Conservation (phyloP, 2,113 vertebrate genomes). For the Oreochromis tanganicae region DNA sequence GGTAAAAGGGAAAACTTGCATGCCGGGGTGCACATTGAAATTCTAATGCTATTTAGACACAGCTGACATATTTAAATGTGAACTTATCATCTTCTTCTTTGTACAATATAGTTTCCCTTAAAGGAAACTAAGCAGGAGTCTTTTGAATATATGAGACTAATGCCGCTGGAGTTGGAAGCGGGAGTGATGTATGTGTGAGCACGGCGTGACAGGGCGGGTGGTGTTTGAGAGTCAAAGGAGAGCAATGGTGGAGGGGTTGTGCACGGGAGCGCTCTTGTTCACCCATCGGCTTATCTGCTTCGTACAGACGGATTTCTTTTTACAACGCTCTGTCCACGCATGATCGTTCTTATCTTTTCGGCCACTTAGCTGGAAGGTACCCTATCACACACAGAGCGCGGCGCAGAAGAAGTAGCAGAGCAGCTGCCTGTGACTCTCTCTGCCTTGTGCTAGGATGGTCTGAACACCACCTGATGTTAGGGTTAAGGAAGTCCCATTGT, state of each 20-base stretch:
- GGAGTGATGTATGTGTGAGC: not conserved
- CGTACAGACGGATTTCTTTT: slow-evolving; percentile 50
- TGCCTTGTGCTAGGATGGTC: slow-evolving; percentile 5
- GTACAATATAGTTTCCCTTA: not conserved
- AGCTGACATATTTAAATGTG: not conserved
- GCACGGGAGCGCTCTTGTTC: not conserved
- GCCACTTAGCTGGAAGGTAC: slow-evolving; percentile 59
- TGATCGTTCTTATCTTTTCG: slow-evolving; percentile 57
- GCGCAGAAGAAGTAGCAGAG: slow-evolving; percentile 3
- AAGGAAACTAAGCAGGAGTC: not conserved
- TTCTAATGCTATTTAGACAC: not conserved
- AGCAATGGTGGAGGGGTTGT: not conserved
- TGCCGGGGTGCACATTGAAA: not conserved
- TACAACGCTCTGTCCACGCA: not conserved
- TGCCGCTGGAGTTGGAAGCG: not conserved
- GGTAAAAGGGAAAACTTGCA: not conserved
- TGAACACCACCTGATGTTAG: slow-evolving; percentile 34
- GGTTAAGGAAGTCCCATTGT: not conserved
- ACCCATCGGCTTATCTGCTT: slow-evolving; percentile 61
- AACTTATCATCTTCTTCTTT: not conserved
- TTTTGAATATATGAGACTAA: not conserved
- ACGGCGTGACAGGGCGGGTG: not conserved
- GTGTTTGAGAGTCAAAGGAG: slow-evolving; percentile 16
- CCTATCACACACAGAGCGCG: slow-evolving; percentile 36
- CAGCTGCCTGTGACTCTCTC: slow-evolving; percentile 6